Conservation (phyloP, 2,888 invertebrate genomes). For the Diarsia brunnea region DNA sequence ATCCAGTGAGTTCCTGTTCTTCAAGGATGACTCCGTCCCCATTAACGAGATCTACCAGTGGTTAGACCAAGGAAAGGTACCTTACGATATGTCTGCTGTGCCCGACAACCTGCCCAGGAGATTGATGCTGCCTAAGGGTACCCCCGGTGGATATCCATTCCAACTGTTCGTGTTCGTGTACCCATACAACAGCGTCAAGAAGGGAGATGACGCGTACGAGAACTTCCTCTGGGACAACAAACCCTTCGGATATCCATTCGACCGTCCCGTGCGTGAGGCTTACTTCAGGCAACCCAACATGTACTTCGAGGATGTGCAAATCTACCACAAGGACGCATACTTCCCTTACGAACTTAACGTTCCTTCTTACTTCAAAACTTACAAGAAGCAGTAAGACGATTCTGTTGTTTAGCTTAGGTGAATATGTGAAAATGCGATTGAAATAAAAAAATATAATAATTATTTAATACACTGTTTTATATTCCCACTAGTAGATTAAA, state of each 20-base stretch:
- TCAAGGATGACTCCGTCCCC: slow-evolving; percentile 91
- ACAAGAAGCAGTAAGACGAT: slow-evolving; percentile 47
- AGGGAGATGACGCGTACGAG: slow-evolving; percentile 75
- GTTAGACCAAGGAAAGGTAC: slow-evolving; percentile 88
- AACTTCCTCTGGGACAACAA: slow-evolving; percentile 85
- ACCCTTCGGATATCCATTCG: slow-evolving; percentile 91
- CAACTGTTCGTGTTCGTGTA: slow-evolving; percentile 92
- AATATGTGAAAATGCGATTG: slow-evolving; percentile 16
- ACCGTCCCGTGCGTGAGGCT: slow-evolving; percentile 86
- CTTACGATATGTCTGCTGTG: slow-evolving; percentile 87
- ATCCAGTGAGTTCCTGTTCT: slow-evolving; percentile 92
- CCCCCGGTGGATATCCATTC: slow-evolving; percentile 92
- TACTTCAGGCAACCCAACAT: slow-evolving; percentile 91
- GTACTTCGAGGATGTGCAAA: slow-evolving; percentile 90
- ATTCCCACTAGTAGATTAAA: background rate
- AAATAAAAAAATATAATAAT: slow-evolving; percentile 5
- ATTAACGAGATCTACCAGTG: slow-evolving; percentile 91
- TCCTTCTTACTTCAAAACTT: slow-evolving; percentile 69
- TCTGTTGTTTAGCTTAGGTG: slow-evolving; percentile 11
- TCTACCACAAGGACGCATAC: slow-evolving; percentile 86
- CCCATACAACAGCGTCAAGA: slow-evolving; percentile 86
- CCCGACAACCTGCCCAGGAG: slow-evolving; percentile 92
- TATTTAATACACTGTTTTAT: background rate
- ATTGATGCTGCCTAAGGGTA: slow-evolving; percentile 93
- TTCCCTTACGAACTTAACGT: slow-evolving; percentile 75